phyloP scores from a whole-genome alignment of 2,113 vertebrate species.

The Zosterops hypoxanthus region DNA sequence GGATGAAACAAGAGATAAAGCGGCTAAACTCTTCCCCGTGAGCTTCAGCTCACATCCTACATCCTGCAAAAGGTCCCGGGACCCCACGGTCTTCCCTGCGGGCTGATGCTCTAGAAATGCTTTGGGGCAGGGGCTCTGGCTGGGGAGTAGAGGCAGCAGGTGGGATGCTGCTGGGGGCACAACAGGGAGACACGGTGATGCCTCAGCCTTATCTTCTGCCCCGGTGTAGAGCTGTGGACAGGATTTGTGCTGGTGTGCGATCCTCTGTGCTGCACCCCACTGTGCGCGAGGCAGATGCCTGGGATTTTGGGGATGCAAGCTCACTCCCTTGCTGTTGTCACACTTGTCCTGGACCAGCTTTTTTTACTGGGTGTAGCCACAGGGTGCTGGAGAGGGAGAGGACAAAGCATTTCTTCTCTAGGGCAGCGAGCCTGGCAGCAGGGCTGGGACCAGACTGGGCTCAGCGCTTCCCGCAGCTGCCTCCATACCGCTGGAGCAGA shows the following conservation, averaged over 20 bases:
- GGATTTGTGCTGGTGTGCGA: not conserved
- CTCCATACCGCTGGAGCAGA: not conserved
- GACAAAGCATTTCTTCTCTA: not conserved
- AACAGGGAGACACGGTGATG: not conserved
- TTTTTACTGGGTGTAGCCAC: not conserved
- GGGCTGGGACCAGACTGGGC: not conserved
- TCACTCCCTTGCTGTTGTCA: not conserved
- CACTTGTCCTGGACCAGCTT: not conserved
- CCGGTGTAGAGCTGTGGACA: not conserved
- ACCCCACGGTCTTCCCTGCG: not conserved
- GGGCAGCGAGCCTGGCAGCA: not conserved
- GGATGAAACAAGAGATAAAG: not conserved
- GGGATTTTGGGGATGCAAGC: not conserved
- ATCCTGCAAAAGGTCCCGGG: not conserved
- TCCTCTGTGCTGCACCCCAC: not conserved
- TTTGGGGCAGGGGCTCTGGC: not conserved
- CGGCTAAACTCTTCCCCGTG: not conserved
- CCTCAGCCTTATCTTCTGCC: not conserved
- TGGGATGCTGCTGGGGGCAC: not conserved
- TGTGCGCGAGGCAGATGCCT: accelerated
- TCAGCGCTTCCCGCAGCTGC: accelerated
- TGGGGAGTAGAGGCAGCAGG: not conserved
- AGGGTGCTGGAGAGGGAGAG: not conserved
- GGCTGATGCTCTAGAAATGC: not conserved
- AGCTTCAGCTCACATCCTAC: not conserved